Conservation (phyloP, 2,888 invertebrate species). For the Orthonevra nobilis region DNA sequence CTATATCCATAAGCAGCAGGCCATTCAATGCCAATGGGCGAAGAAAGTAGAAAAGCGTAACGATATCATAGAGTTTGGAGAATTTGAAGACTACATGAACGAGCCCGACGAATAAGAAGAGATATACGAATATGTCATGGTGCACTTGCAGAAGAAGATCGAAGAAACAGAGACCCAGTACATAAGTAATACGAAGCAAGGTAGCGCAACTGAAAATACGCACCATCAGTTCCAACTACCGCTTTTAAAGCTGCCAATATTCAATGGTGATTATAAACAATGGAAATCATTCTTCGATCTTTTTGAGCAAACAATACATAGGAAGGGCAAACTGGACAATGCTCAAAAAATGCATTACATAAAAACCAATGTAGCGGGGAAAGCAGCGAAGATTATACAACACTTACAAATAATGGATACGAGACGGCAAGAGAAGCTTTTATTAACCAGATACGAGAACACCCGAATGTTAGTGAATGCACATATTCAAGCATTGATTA, state of each 20-base stretch:
- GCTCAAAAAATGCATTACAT: slow-evolving; percentile 6
- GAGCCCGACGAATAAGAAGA: not conserved
- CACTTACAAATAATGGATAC: slow-evolving; percentile 12
- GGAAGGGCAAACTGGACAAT: not conserved
- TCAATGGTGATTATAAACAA: not conserved
- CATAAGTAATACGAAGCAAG: not conserved
- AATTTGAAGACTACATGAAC: slow-evolving; percentile 8
- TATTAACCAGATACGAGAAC: slow-evolving; percentile 2
- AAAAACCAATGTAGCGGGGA: not conserved
- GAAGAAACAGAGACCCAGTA: not conserved
- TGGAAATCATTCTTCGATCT: slow-evolving; percentile 9
- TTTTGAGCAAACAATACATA: slow-evolving; percentile 6
- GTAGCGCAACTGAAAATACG: no score
- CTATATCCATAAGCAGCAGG: slow-evolving; percentile 1
- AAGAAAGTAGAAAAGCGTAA: not conserved
- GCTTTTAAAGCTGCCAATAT: not conserved
- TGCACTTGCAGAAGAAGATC: not conserved
- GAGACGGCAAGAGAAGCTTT: not conserved
- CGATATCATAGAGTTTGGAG: not conserved
- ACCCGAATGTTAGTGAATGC: not conserved
- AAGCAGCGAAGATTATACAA: slow-evolving; percentile 2
- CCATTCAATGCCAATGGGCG: not conserved
- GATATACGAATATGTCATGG: not conserved
- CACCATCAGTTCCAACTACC: not conserved
- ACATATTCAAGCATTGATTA: not conserved